These are phyloP conservation scores for Sebastes trivittatus DNA, from an alignment of 2,797 vertebrate genomes.

Conservation along the genomic window DNA sequence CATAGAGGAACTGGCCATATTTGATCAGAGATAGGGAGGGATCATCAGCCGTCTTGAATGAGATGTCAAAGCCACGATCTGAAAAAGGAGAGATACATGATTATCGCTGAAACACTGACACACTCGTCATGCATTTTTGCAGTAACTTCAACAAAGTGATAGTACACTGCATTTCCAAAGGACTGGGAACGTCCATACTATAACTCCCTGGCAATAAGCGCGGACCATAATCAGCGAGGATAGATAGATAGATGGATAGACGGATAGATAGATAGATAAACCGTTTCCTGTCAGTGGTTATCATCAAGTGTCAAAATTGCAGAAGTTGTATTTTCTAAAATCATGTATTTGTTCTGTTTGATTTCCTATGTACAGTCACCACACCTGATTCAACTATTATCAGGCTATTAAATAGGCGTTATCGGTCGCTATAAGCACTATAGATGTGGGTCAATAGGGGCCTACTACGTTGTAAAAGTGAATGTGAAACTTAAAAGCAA, in stretches of 20 bases:
- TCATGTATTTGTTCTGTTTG: background rate
- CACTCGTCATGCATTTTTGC: background rate
- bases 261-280: background rate
- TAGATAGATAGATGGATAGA: too few species aligned
- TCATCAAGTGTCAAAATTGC: background rate
- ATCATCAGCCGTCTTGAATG: conserved; percentile 94
- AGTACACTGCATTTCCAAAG: background rate
- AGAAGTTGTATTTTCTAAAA: background rate
- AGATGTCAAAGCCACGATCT: conserved; percentile 95
- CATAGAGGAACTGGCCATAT: conserved; percentile 95
- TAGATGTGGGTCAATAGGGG: too few species aligned
- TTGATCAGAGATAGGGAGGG: conserved; percentile 94
- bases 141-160: background rate
- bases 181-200: background rate
- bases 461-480: too few species aligned
- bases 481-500: too few species aligned
- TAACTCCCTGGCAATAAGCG: background rate
- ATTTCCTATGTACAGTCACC: background rate
- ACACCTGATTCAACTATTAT: too few species aligned
- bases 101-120: background rate
- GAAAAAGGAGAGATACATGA: conserved; percentile 30
- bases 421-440: too few species aligned
- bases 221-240: background rate
- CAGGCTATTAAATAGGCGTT: too few species aligned
- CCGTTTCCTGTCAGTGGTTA: background rate